These are phyloP conservation scores for Drosophila albomicans DNA, from an alignment of 1,140 invertebrate species.

Conservation along the genomic window DNA sequence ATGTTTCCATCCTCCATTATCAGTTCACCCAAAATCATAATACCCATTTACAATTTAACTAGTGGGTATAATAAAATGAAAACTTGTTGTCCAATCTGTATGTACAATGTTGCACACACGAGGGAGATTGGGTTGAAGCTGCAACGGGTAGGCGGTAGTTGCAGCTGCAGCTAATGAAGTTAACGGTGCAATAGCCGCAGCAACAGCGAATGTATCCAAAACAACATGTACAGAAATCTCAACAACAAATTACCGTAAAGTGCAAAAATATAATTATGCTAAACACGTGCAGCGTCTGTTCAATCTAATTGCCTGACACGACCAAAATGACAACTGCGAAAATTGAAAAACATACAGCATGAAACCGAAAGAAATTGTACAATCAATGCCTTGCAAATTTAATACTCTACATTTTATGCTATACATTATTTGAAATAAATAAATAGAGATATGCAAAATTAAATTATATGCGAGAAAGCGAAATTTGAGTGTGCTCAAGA, in stretches of 20 bases:
- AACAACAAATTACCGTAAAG: constrained; percentile 68
- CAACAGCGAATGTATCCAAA: constrained; percentile 13
- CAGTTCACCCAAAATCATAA: no score
- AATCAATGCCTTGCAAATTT: background rate
- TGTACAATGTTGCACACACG: constrained; percentile 58
- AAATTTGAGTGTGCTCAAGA: no score
- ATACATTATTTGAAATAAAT: background rate
- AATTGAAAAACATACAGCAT: background rate
- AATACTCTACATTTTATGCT: constrained; percentile 1
- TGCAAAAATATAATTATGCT: constrained; percentile 77
- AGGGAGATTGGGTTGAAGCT: constrained; percentile 21
- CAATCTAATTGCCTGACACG: constrained; percentile 75
- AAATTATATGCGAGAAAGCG: no score
- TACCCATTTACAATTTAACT: no score
- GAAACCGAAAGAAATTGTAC: background rate
- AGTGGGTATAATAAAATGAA: constrained; percentile 31
- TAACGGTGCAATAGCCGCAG: constrained; percentile 59
- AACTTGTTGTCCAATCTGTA: constrained; percentile 63
- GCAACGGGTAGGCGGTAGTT: constrained; percentile 54
- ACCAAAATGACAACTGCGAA: constrained; percentile 48
- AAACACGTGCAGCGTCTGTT: constrained; percentile 71
- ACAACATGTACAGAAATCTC: constrained; percentile 7
- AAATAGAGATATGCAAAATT: background rate
- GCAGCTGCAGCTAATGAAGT: constrained; percentile 76
- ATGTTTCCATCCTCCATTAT: no score